phyloP scores from a whole-genome alignment of 1,140 invertebrate genomes.

The Megalopta genalis region DNA sequence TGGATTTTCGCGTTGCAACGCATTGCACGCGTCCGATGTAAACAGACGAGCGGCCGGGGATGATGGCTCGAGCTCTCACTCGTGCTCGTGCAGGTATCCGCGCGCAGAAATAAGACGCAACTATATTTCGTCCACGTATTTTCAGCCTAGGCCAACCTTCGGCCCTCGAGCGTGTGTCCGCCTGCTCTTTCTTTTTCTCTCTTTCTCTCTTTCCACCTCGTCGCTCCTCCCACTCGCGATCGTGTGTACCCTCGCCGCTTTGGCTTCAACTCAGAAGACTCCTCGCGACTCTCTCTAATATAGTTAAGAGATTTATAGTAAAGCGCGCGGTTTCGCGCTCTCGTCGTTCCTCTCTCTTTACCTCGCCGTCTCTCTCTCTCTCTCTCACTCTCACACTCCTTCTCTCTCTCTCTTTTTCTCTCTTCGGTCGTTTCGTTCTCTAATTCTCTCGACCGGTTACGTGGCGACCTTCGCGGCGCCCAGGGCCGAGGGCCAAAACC shows the following conservation, averaged over 20 bases:
- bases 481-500: constrained; percentile 75
- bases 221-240: constrained; percentile 30
- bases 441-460: constrained; percentile 54
- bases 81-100: constrained; percentile 14
- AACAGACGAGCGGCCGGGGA: constrained; percentile 11
- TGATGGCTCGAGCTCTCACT: neutral
- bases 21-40: neutral
- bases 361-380: neutral
- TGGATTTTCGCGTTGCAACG: neutral
- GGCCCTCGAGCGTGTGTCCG: constrained; percentile 31
- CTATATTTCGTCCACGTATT: constrained; percentile 77
- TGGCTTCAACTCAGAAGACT: constrained; percentile 45
- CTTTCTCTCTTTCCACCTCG: constrained; percentile 21
- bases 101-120: constrained; percentile 48
- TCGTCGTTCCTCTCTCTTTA: neutral
- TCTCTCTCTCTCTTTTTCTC: too few relatives aligned
- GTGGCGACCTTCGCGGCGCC: constrained; percentile 70
- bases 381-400: too few relatives aligned
- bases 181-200: constrained; percentile 18
- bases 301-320: constrained; percentile 56
- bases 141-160: constrained; percentile 77
- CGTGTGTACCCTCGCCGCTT: neutral
- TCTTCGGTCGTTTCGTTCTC: constrained; percentile 15
- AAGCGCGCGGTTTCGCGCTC: constrained; percentile 15
- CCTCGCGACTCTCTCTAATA: constrained; percentile 52